Evolutionary conservation across 2,888 invertebrate species (phyloP).

Genomic region (Cephus rjabovi): DNA sequence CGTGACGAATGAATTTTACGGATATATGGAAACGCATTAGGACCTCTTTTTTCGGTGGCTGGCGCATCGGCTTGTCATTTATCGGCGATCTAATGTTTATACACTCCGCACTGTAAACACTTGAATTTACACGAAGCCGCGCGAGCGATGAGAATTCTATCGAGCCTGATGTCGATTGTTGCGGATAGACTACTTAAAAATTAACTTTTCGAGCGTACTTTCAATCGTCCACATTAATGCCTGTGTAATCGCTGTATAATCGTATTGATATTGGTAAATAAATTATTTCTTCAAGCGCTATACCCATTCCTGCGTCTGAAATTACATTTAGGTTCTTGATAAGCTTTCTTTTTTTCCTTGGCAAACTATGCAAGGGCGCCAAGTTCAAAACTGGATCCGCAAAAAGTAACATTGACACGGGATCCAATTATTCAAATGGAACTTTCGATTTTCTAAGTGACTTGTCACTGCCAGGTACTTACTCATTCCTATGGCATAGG

Average conservation of each 20-base stretch:
- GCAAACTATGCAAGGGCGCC: too few species aligned
- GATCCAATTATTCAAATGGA: too few species aligned
- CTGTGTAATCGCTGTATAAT: slow-evolving; percentile 37
- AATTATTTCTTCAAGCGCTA: slow-evolving; percentile 52
- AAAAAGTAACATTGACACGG: too few species aligned
- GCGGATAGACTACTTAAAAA: not conserved
- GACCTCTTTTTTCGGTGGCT: not conserved
- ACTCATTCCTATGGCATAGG: too few species aligned
- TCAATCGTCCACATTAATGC: slow-evolving; percentile 16
- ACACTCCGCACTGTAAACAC: not conserved
- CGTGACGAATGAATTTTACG: not conserved
- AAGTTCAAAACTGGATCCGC: too few species aligned
- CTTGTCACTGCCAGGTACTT: too few species aligned
- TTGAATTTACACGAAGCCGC: not conserved
- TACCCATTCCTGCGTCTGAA: slow-evolving; percentile 2
- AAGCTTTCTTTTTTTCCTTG: too few species aligned
- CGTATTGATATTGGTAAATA: slow-evolving; percentile 50
- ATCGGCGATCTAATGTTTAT: not conserved
- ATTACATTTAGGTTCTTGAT: not conserved
- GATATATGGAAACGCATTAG: not conserved
- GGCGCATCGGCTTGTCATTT: not conserved
- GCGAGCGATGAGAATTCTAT: not conserved
- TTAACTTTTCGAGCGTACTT: not conserved
- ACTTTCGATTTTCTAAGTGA: too few species aligned
- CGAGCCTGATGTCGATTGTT: not conserved